Evolutionary conservation across 2,888 invertebrate genomes (phyloP).

Genomic region (Drosophila mulleri): DNA sequence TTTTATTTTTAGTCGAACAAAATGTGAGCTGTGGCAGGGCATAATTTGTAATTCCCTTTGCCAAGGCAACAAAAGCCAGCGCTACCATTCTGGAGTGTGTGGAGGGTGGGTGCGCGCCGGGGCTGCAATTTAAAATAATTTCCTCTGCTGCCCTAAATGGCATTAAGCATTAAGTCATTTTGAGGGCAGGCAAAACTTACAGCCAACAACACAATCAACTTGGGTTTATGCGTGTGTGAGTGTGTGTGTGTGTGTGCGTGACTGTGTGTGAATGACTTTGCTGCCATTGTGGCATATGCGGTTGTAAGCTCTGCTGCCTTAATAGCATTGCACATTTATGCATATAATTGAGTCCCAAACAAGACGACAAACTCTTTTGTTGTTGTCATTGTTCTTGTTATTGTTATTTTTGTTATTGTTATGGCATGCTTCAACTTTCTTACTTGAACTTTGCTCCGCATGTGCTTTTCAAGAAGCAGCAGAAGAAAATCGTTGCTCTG

Average conservation of each 20-base stretch:
- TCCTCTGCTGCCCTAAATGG: constrained; percentile 68
- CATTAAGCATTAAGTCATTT: constrained; percentile 79
- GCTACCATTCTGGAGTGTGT: too few relatives aligned
- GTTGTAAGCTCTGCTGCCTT: constrained; percentile 8
- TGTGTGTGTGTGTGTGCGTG: constrained; percentile 25
- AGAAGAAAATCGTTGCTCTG: not conserved
- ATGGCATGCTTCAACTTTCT: constrained; percentile 5
- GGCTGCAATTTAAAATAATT: constrained; percentile 70
- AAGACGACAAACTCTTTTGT: constrained; percentile 26
- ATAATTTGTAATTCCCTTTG: constrained; percentile 69
- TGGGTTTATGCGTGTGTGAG: constrained; percentile 14
- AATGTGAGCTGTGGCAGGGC: constrained; percentile 47
- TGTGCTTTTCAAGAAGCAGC: constrained; percentile 1
- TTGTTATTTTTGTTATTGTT: constrained; percentile 1
- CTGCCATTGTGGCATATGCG: constrained; percentile 23
- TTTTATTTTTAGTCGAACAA: constrained; percentile 58
- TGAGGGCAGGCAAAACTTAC: constrained; percentile 56
- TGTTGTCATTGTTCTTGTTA: not conserved
- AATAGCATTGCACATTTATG: constrained; percentile 61
- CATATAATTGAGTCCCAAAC: constrained; percentile 68
- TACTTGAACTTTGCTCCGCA: not conserved
- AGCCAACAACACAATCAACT: constrained; percentile 23
- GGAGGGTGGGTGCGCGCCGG: constrained; percentile 6
- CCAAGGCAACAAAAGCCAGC: constrained; percentile 48
- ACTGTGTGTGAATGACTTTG: constrained; percentile 36